Evolutionary conservation across 1,140 invertebrate species (phyloP), one percentile per base, ranked within the genome.

Genomic region (Drosophila nigrodunni): DNA sequence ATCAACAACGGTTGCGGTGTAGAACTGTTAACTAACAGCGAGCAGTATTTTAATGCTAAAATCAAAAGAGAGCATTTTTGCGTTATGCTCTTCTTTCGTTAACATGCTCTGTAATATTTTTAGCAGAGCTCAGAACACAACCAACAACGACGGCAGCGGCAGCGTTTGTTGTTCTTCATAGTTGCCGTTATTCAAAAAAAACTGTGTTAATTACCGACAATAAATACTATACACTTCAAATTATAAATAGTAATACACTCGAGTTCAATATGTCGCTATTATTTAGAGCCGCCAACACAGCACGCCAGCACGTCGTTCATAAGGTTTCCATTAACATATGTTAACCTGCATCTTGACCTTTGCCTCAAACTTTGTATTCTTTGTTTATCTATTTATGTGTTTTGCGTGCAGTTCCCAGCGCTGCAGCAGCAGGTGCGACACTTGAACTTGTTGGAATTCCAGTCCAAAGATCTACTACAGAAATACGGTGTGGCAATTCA

Each of bases 361-460:
- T 88, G 80, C 18, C 59, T 72, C 44, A 58, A 73, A 66, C 65
- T 74, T 44, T 25, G 10, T 49, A 47, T 62, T 55, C 62, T 69
- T 80, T 79, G 77, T 78, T 65, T 83, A 80, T 83, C 65, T 71
- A 21, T 72, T 60, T 25, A 25, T 25, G 2, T 25, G 25, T 4
- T 30, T 30, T 30, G 25, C 2, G 11, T 60, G 11, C 8, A 80
- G 78, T 21, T 49, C 10, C 54, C 78, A 6, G 15, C 25, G 7
- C 41, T 73, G 52, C 81, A 90, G 67, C 83, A 86, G 49, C 89
- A 90, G 37, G 73, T 92, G 30, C 93, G 97, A 69, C 93, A 95
- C 89, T 94, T 99, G 52, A 99, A 99, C 94, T 93, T 99, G 7
- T 95, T 99, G 81, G 99, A 99, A 93, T 99, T 98, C 93, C 98